Base-by-base conservation (phyloP, 2,888 invertebrate genomes). In the Coenonympha arcania region DNA sequence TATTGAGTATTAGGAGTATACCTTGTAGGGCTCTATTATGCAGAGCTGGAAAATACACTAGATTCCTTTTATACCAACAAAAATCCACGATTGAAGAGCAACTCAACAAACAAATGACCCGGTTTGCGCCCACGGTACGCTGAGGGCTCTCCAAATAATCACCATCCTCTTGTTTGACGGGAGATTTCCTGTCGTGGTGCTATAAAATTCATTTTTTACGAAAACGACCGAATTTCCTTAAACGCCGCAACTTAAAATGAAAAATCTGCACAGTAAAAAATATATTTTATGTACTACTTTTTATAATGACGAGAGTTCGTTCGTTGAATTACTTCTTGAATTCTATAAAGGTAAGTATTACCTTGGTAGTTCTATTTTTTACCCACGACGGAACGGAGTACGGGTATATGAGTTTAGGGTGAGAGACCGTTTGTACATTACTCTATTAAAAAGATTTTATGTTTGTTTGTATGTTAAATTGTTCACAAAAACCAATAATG, bases 71-170 rank as follows among this genome's bases (percentile, higher is more conserved):
- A 24, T 24, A 33, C 44, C 24, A 34, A 44, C 44, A 16, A 44
- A 44, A 44, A 44, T 44, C 18, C 22, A 44, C 44, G 34, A 44
- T 44, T 34, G 44, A 24, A 44, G 44, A 44, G 44, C 44, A 44
- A 44, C 24, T 44, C 44, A 44, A 44, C 44, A 44, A 44, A 44
- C 44, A 44, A 44, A 44, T 44, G 44, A 44, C 44, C 44, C 34
- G 44, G 16, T 44, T 33, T 34, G 24, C 44, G 31, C 20, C 34
- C 44, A 34, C 44, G 44, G 24, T 16, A 22, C 24, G 16, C 44
- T 3, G 34, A 34, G 34, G 18, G 44, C 44, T 20, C 44, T 44
- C 11, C 44, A 44, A 24, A 34, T 34, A 44, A 44, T 44, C 44
- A 44, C 44, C 33, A 24, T 24, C 33, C 34, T 22, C 33, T 43